phyloP scores from a whole-genome alignment of 2,113 vertebrate genomes.

The Acrocephalus kingi region DNA sequence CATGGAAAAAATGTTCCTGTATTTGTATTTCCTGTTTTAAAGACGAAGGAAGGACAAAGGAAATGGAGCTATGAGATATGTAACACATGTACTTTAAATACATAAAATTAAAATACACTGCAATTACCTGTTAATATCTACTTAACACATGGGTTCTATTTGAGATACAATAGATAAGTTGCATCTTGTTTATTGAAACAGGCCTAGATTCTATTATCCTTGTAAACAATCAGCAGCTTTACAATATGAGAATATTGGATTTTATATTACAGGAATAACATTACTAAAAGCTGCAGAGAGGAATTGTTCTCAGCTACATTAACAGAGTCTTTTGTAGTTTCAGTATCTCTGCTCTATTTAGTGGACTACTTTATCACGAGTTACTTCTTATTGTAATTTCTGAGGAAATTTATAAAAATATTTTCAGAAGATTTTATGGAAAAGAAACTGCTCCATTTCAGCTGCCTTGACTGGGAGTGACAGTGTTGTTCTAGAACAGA shows the following conservation, averaged over 20 bases:
- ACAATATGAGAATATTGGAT: background rate
- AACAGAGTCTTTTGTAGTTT: background rate
- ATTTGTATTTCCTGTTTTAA: background rate
- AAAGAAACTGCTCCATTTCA: background rate
- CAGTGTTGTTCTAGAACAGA: background rate
- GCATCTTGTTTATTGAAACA: background rate
- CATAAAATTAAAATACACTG: background rate
- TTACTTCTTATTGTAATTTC: background rate
- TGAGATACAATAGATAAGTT: background rate
- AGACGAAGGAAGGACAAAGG: background rate
- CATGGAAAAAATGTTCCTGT: background rate
- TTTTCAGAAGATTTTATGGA: background rate
- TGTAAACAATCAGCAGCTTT: background rate
- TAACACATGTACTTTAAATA: background rate
- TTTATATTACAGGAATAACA: background rate
- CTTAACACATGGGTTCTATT: background rate
- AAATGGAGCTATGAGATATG: background rate
- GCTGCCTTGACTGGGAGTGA: rapidly evolving
- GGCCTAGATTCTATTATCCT: background rate
- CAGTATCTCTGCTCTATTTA: background rate
- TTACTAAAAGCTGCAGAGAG: background rate
- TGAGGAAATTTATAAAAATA: background rate
- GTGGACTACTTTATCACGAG: background rate
- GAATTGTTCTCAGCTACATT: background rate
- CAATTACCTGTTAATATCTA: background rate